These are phyloP conservation scores for Agonopterix subpropinquella DNA, from an alignment of 2,888 invertebrate genomes.

Conservation along the genomic window DNA sequence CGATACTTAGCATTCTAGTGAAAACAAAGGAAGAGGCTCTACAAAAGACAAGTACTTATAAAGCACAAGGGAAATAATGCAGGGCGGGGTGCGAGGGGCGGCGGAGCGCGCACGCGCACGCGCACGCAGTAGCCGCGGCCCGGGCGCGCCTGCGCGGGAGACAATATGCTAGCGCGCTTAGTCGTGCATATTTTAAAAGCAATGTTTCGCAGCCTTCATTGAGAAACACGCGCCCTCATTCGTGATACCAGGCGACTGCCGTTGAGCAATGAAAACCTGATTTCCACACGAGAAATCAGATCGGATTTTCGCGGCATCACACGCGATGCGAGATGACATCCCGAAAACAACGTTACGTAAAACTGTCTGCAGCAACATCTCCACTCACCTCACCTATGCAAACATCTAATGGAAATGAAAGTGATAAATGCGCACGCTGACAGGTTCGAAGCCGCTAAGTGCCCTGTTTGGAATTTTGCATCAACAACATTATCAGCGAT, in stretches of 20 bases:
- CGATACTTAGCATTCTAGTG: conserved; percentile 1
- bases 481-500: background rate
- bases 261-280: conserved; percentile 67
- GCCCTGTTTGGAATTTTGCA: conserved; percentile 1
- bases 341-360: conserved; percentile 32
- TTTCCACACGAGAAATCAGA: conserved; percentile 64
- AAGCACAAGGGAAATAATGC: too few relatives aligned
- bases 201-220: conserved; percentile 70
- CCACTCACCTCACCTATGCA: conserved; percentile 34
- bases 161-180: conserved; percentile 49
- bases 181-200: conserved; percentile 70
- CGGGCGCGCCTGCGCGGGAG: conserved; percentile 13
- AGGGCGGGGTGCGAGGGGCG: background rate
- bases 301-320: conserved; percentile 47
- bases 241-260: conserved; percentile 58
- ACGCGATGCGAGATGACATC: conserved; percentile 20
- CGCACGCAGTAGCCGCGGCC: background rate
- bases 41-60: conserved; percentile 1
- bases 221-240: conserved; percentile 70
- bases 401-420: conserved; percentile 39
- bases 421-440: conserved; percentile 33
- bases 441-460: conserved; percentile 27
- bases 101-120: background rate
- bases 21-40: conserved; percentile 6
- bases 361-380: conserved; percentile 16